Evolutionary conservation across 2,888 invertebrate genomes (phyloP).

Genomic region (Enchytraeus crypticus): DNA sequence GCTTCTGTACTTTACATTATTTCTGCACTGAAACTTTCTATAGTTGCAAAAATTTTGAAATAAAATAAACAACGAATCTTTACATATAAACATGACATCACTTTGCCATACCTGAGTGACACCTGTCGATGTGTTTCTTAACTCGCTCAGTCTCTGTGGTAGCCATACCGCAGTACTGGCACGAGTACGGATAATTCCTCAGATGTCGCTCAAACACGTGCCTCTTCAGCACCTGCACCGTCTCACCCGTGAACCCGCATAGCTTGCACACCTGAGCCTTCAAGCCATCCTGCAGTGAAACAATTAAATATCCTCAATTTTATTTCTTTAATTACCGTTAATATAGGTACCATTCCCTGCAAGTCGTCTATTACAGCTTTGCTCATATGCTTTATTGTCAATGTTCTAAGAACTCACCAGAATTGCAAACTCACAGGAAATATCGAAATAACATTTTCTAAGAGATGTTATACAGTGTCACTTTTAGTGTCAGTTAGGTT

Average conservation of each 20-base stretch:
- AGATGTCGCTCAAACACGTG: constrained; percentile 21
- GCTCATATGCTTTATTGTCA: neutral
- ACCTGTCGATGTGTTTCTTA: constrained; percentile 19
- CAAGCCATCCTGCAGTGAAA: constrained; percentile 14
- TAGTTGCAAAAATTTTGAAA: too few relatives aligned
- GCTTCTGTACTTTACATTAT: too few relatives aligned
- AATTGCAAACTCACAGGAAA: too few relatives aligned
- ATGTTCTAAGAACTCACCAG: neutral
- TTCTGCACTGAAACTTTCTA: too few relatives aligned
- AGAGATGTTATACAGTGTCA: too few relatives aligned
- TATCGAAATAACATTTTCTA: too few relatives aligned
- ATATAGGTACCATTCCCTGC: neutral
- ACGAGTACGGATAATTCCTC: constrained; percentile 23
- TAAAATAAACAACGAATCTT: too few relatives aligned
- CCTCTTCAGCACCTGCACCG: constrained; percentile 6
- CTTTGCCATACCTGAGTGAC: constrained; percentile 12
- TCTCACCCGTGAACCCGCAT: constrained; percentile 6
- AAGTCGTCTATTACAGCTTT: too few relatives aligned
- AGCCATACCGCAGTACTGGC: constrained; percentile 21
- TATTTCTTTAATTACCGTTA: neutral
- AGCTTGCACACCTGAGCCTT: constrained; percentile 1
- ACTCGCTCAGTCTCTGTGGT: constrained; percentile 18
- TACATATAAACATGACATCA: neutral
- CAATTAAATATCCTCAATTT: too few relatives aligned
- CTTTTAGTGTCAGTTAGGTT: too few relatives aligned